Percentiles rank a stretch among this genome's conserved stretches.
Evolutionary conservation across 2,797 vertebrate genomes (phyloP).

Genomic region (Mareca strepera): DNA sequence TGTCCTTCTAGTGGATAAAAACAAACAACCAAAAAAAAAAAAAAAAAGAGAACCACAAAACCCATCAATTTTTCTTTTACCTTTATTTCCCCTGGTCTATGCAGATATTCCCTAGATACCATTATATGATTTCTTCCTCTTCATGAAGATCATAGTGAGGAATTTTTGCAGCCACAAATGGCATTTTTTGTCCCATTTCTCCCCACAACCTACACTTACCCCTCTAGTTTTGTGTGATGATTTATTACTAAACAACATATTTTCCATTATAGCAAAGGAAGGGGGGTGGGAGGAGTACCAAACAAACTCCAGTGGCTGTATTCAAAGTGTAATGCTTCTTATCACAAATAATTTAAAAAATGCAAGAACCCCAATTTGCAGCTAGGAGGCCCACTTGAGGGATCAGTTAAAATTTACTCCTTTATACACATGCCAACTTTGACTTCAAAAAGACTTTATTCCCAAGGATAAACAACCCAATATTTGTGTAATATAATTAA

Average conservation of each 20-base stretch:
- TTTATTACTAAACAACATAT: slow-evolving; percentile 43
- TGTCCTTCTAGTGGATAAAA: not conserved
- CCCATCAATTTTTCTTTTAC: not conserved
- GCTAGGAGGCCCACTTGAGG: slow-evolving; percentile 81
- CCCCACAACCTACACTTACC: not conserved
- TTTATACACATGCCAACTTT: slow-evolving; percentile 98
- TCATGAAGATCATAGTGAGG: not conserved
- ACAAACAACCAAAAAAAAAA: not conserved
- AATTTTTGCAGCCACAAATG: not conserved
- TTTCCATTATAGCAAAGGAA: slow-evolving; percentile 53
- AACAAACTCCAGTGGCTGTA: slow-evolving; percentile 72
- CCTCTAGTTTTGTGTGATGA: slow-evolving; percentile 25
- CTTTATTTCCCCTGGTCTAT: not conserved
- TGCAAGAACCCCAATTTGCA: slow-evolving; percentile 79
- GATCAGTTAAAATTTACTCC: slow-evolving; percentile 83
- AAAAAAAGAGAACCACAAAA: not conserved
- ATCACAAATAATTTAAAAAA: slow-evolving; percentile 77
- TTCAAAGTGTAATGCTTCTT: slow-evolving; percentile 77
- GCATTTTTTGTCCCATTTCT: slow-evolving; percentile 30
- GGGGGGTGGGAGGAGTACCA: slow-evolving; percentile 14
- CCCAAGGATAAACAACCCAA: slow-evolving; percentile 97
- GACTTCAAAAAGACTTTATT: slow-evolving; percentile 99
- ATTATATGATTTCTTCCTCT: not conserved
- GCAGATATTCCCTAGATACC: not conserved
- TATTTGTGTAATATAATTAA: slow-evolving; percentile 99